These are phyloP conservation scores for Heteractis magnifica DNA, from an alignment of 92 coral and sea anemone species.

Conservation along the genomic window DNA sequence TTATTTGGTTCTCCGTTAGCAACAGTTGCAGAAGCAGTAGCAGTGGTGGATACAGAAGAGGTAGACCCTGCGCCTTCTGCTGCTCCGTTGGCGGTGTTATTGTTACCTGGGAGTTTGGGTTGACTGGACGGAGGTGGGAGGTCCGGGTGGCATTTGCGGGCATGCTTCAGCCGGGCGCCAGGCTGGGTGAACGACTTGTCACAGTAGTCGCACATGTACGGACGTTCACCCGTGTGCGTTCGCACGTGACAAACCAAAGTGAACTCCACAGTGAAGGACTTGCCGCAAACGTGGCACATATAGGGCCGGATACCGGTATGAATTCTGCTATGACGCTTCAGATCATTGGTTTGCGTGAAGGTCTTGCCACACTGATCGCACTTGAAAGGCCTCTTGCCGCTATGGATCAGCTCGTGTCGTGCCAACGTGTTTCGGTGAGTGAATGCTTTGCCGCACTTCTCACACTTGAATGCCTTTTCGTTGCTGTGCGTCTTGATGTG, in stretches of 20 bases:
- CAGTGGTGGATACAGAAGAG: neutral
- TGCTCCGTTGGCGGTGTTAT: neutral
- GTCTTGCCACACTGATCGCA: slow-evolving; percentile 90
- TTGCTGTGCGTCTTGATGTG: slow-evolving; percentile 95
- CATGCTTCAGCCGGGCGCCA: slow-evolving; percentile 92
- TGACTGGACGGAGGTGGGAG: slow-evolving; percentile 71
- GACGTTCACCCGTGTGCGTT: slow-evolving; percentile 96
- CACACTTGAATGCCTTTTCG: slow-evolving; percentile 88
- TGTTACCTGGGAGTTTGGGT: neutral
- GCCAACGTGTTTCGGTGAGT: slow-evolving; percentile 93
- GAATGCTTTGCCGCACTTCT: slow-evolving; percentile 80
- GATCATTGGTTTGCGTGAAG: slow-evolving; percentile 93
- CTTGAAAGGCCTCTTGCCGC: slow-evolving; percentile 87
- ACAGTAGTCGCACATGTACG: slow-evolving; percentile 88
- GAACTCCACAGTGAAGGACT: slow-evolving; percentile 91
- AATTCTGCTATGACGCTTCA: slow-evolving; percentile 89
- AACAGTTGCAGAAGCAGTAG: neutral
- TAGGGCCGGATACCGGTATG: slow-evolving; percentile 95
- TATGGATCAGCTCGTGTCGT: slow-evolving; percentile 87
- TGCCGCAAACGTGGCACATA: slow-evolving; percentile 93
- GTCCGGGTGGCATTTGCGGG: slow-evolving; percentile 85
- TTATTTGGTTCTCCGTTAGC: neutral
- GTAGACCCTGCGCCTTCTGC: neutral
- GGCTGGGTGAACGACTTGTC: slow-evolving; percentile 97
- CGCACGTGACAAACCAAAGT: slow-evolving; percentile 91